Base-by-base conservation (phyloP, 2,888 invertebrate genomes). In the Belgica antarctica region DNA sequence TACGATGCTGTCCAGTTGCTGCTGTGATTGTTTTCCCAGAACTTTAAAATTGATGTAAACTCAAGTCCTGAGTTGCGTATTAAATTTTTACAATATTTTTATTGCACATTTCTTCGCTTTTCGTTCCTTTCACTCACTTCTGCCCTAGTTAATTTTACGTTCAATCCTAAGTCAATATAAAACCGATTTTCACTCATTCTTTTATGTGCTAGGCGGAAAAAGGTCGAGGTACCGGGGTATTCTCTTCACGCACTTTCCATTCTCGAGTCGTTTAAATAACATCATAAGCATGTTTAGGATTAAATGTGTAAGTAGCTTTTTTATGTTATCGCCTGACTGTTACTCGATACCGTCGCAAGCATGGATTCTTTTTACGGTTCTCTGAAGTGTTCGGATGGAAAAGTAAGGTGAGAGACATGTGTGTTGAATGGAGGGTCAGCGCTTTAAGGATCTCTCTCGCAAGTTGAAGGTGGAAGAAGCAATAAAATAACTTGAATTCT, bases 111-210 rank as follows among this genome's bases (percentile, higher is more conserved):
- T 31, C 65, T 19, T 52, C 19, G 4, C 34, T 31, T n/a, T 31
- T 4, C 17, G 34, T 19, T 27, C 12, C 22, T 22, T 52, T 10
- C 15, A 46, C 57, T 57, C 17, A 19, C 22, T 19, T n/a, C n/a
- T n/a, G n/a, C n/a, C n/a, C 25, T 27, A 15, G 2, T 59, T 27
- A 22, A 27, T 59, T 52, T 22, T 12, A 17, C 52, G 52, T n/a
- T 52, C 52, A 25, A 68, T 68, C 68, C 68, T 68, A 68, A 68
- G 68, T 68, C 68, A 68, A 68, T 68, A 68, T 68, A 57, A 68
- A 68, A 68, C 47, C 68, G 57, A 68, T 68, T 68, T 65, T 36
- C 47, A 46, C 46, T n/a, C 25, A 25, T 10, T 46, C 15, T 7
- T 46, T 46, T 7, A n/a, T 12, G 5, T 46, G 8, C 17, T 46